phyloP scores from a whole-genome alignment of 37 sponge, comb jelly and placozoan species.

The Ephydatia muelleri region DNA sequence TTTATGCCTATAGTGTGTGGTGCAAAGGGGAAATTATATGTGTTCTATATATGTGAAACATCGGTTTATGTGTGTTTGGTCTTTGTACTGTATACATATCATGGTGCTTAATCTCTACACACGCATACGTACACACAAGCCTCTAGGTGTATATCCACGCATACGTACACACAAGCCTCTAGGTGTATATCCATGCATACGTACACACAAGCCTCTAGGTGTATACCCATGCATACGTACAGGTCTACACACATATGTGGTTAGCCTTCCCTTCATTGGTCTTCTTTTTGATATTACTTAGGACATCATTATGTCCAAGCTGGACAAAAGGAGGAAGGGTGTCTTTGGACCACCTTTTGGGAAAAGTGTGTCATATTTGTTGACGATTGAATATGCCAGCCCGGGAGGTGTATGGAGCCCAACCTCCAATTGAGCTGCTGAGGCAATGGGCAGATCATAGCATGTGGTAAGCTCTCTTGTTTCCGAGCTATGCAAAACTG shows the following conservation, averaged over 20 bases:
- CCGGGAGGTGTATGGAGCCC: conserved; percentile 97
- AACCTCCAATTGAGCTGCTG: conserved; percentile 98
- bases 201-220: neutral
- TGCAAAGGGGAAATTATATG: too few species aligned
- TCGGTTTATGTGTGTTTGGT: too few species aligned
- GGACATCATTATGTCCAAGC: conserved; percentile 96
- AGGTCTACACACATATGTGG: neutral
- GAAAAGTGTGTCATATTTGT: conserved; percentile 96
- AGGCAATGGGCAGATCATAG: conserved; percentile 95
- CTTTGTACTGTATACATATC: too few species aligned
- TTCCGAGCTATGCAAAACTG: neutral
- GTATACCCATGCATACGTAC: neutral
- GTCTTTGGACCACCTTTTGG: conserved; percentile 97
- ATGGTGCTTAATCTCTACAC: too few species aligned
- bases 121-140: too few species aligned
- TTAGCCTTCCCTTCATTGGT: neutral
- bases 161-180: too few species aligned
- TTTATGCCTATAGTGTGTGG: too few species aligned
- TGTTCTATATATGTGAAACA: too few species aligned
- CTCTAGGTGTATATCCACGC: too few species aligned
- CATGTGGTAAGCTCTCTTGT: conserved; percentile 68
- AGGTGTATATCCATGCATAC: neutral
- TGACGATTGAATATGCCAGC: conserved; percentile 99
- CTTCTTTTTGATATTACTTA: conserved; percentile 15
- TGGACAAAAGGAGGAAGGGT: conserved; percentile 96